Evolutionary conservation across 2,888 invertebrate species (phyloP).

Genomic region (Lordiphosa fenestrarum): DNA sequence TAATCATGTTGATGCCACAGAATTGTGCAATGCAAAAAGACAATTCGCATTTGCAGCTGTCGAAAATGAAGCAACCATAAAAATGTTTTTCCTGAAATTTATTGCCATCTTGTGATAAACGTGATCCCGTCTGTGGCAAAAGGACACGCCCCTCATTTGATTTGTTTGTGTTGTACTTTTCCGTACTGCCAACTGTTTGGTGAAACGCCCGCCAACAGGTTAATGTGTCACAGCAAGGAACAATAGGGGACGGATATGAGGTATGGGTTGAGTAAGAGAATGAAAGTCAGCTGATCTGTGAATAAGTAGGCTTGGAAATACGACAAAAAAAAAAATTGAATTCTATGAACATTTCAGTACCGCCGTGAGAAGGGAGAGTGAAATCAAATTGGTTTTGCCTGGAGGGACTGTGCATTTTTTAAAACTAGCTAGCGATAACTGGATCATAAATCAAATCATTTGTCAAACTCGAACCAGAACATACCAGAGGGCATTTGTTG

Average conservation of each 20-base stretch:
- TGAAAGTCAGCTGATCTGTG: no score
- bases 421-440: no score
- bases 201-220: conserved; percentile 54
- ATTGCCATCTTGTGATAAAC: conserved; percentile 73
- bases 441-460: no score
- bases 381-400: no score
- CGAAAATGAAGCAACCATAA: conserved; percentile 47
- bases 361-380: no score
- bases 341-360: no score
- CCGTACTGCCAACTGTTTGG: conserved; percentile 8
- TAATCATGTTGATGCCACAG: conserved; percentile 53
- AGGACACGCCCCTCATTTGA: conserved; percentile 56
- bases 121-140: conserved; percentile 48
- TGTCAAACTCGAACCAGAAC: no score
- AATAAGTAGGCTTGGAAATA: no score
- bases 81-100: conserved; percentile 56
- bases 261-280: conserved; percentile 10
- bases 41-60: conserved; percentile 44
- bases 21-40: conserved; percentile 42
- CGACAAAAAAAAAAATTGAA: no score
- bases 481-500: no score
- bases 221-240: conserved; percentile 35
- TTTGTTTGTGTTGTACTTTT: conserved; percentile 34
- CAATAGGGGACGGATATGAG: conserved; percentile 6
- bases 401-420: no score